Percentiles rank a stretch among this genome's conserved stretches.
Conservation (phyloP, 1,140 invertebrate genomes). For the Euura lappo region DNA sequence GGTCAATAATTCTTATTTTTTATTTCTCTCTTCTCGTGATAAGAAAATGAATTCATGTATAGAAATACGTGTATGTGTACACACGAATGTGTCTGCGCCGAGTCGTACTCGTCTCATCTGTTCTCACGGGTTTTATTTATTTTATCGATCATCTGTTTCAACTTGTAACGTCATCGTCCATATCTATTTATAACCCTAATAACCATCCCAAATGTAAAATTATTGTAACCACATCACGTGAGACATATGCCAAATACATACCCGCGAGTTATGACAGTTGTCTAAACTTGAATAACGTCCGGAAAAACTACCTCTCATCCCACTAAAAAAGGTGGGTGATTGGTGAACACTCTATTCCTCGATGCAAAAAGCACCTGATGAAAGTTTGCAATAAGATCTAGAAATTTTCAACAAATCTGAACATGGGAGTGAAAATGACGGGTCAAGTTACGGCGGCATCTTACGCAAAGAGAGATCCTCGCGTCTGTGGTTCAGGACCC, state of each 20-base stretch:
- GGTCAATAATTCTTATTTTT: no score
- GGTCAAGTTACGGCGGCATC: not conserved
- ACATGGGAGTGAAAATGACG: conserved; percentile 1
- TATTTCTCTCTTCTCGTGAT: no score
- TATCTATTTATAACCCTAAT: not conserved
- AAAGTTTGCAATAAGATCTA: not conserved
- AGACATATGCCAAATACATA: no score
- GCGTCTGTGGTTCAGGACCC: not conserved
- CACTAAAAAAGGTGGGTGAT: not conserved
- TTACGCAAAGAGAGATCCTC: not conserved
- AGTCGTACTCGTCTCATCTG: not conserved
- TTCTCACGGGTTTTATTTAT: not conserved
- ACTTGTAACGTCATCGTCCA: conserved; percentile 1
- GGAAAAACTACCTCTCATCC: not conserved
- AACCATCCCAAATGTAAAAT: not conserved
- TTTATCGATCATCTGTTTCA: not conserved
- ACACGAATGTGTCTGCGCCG: no score
- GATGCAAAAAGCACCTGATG: not conserved
- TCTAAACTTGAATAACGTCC: not conserved
- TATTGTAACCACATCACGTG: not conserved
- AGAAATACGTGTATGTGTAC: no score
- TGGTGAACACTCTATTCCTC: not conserved
- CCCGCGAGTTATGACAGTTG: no score
- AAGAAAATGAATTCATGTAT: no score
- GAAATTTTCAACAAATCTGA: not conserved